Percentiles rank a stretch among this genome's conserved stretches.
phyloP scores from a whole-genome alignment of 2,113 vertebrate genomes.

The Paratilapia polleni region DNA sequence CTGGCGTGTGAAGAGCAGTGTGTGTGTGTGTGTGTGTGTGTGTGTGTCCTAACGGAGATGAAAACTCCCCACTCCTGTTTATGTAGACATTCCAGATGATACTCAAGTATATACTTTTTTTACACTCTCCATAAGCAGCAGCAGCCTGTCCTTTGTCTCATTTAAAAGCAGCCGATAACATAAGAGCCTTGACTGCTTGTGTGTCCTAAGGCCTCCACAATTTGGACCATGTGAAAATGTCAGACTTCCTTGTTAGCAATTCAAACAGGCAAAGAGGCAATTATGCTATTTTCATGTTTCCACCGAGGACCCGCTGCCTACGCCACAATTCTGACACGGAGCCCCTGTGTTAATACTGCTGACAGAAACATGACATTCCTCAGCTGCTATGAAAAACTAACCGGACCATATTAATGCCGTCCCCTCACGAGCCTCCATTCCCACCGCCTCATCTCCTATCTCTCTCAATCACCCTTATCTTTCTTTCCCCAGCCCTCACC shows the following conservation, averaged over 20 bases:
- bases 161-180: slow-evolving; percentile 71
- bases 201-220: slow-evolving; percentile 79
- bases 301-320: slow-evolving; percentile 81
- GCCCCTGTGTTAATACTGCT: slow-evolving; percentile 79
- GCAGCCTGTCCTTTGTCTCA: slow-evolving; percentile 29
- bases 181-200: neutral
- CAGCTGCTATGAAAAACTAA: slow-evolving; percentile 81
- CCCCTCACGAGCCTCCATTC: neutral
- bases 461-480: slow-evolving; percentile 73
- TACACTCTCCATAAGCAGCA: slow-evolving; percentile 10
- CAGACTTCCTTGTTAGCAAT: slow-evolving; percentile 87
- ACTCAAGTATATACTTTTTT: slow-evolving; percentile 17
- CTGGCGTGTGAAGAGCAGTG: slow-evolving; percentile 33
- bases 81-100: slow-evolving; percentile 40
- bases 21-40: neutral
- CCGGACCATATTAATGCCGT: slow-evolving; percentile 82
- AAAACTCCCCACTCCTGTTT: slow-evolving; percentile 33
- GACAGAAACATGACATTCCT: slow-evolving; percentile 83
- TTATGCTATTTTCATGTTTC: slow-evolving; percentile 85
- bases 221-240: slow-evolving; percentile 84
- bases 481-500: slow-evolving; percentile 69
- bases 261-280: slow-evolving; percentile 84
- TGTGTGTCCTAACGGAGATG: slow-evolving; percentile 17
- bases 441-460: slow-evolving; percentile 43
- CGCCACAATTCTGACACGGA: slow-evolving; percentile 80